A percentile compares a stretch with the other conserved stretches of the same genome.
Conservation (phyloP, 2,113 vertebrate genomes). For the Sylvilagus bachmani region DNA sequence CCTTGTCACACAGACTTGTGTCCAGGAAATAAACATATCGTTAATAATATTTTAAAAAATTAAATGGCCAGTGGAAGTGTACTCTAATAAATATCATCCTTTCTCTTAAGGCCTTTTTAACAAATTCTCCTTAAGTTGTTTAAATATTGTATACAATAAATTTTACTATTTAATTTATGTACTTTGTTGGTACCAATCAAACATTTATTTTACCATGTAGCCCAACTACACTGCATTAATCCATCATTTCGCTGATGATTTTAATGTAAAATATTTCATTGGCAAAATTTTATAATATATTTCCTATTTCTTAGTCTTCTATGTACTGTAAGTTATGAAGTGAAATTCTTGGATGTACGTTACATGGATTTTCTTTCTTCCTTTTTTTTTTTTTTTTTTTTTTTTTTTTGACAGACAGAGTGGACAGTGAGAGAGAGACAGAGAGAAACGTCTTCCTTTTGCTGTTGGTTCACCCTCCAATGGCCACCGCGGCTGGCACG, state of each 20-base stretch:
- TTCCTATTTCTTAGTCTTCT: neutral
- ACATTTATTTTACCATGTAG: constrained; percentile 10
- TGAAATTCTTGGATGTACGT: neutral
- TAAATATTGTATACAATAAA: neutral
- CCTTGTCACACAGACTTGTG: neutral
- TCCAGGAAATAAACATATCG: constrained; percentile 19
- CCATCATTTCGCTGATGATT: neutral
- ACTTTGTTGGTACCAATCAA: neutral
- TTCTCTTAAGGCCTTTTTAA: neutral
- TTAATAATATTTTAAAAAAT: neutral
- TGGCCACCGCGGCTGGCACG: too few relatives aligned
- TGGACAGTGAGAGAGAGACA: too few relatives aligned
- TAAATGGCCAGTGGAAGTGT: neutral
- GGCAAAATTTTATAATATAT: neutral
- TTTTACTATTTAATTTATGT: constrained; percentile 1
- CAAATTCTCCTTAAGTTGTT: neutral
- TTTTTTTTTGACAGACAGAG: too few relatives aligned
- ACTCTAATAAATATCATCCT: neutral
- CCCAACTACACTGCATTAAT: neutral
- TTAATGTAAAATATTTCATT: constrained; percentile 8
- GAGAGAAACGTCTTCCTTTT: too few relatives aligned
- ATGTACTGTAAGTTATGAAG: neutral
- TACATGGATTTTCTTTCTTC: neutral
- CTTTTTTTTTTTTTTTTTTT: too few relatives aligned
- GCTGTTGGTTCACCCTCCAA: too few relatives aligned